Evolutionary conservation across 2,797 vertebrate species (phyloP), one percentile per base, ranked within the genome.

Genomic region (Mormyrus proboscirostris): DNA sequence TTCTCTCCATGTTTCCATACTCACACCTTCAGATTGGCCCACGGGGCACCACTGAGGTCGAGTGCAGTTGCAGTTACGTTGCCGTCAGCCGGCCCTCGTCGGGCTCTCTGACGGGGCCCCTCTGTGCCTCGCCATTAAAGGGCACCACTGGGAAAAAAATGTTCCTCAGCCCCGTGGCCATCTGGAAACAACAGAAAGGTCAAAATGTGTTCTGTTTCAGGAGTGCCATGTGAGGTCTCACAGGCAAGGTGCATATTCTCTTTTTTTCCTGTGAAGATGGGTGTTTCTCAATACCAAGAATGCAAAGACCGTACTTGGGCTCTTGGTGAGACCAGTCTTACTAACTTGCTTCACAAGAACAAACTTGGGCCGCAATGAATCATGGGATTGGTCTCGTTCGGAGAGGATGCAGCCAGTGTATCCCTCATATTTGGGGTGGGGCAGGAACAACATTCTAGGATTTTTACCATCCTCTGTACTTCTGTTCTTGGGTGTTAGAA

Each of bases 1-100:
- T 19, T 83, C 38, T n/a, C 79, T 1, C 38, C 47, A 2, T 9
- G n/a, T 19, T 44, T 19, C 79, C 8, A 9, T 6, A 9, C 14
- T n/a, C 47, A 9, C 44, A 7, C 2, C 47, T 86, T 4, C 49
- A 29, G 51, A 55, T 14, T 3, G 47, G 47, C 14, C 33, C 69
- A 0, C 4, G 5, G 29, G 65, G 12, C 12, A 16, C 69, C 69
- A 6, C 33, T 73, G 69, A 5, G 69, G 29, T 38, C 33, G 33
- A 73, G 29, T 19, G 69, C 69, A 38, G 65, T 33, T 73, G n/a
- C 79, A 33, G 89, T 90, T 86, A 49, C 86, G 88, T 93, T 92
- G 16, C 57, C 3, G 2, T 79, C 22, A 41, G 16, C 19, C 33
- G 3, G 50, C 10, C 76, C 25, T 44, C 25, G 2, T 59, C n/a